Base-by-base conservation (phyloP, 2,113 vertebrate genomes). In the Pedetes capensis region DNA sequence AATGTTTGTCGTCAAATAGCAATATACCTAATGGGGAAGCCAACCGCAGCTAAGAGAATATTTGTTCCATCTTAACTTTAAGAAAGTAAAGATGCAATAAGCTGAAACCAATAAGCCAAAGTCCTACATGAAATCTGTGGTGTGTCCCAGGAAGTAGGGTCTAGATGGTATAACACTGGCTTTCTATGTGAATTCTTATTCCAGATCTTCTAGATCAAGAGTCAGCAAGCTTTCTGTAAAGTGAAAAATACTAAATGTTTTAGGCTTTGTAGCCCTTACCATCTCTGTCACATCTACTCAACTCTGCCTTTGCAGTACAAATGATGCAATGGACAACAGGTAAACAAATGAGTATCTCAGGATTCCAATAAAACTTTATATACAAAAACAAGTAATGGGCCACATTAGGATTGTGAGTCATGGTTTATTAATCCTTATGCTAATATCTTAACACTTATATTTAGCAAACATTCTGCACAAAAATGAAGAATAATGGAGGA, bases 351-450 rank as follows among this genome's bases (percentile, higher is more conserved):
- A 61, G 17, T 22, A 3, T 61, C 8, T 12, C 44, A 47, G 3
- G 91, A 63, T 79, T 68, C 27, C 32, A 89, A 57, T 76, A 71
- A 90, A 86, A 69, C 8, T 86, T 91, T 39, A 78, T 82, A 93
- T 79, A 89, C 27, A 89, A 94, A 78, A 95, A 34, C 29, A 90
- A 76, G 47, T 44, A 7, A 13, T 37, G 18, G 42, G 2, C 7
- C 39, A 89, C 42, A 32, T 63, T 72, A 86, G 16, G 22, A 89
- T 27, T 86, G 1, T 37, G 63, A 3, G 8, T 51, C 64, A 71
- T 0, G 51, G n/a, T 79, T 91, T 72, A 85, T 55, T 18, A 96
- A 88, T 0, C 3, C 27, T 10, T 76, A 22, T 29, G 85, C 9
- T 72, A 87, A 22, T 42, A 68, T 25, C 8, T 84, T 91, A 55